Evolutionary conservation across 2,888 invertebrate species (phyloP), one percentile per base, ranked within the genome.

Genomic region (Macrophya annulata): DNA sequence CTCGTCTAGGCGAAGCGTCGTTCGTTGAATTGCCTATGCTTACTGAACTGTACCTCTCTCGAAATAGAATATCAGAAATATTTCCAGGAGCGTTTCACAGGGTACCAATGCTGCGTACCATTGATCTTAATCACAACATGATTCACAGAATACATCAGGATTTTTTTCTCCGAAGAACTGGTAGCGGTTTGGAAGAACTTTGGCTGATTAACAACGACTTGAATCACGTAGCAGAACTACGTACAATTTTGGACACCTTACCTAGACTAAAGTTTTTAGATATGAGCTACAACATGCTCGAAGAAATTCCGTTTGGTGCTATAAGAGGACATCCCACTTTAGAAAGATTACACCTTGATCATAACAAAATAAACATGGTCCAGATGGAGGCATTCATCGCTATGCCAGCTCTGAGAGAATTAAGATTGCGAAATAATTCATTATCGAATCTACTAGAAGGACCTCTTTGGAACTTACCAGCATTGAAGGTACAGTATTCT

Each of bases 381-480:
- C 97, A 97, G 89, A 94, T 96, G 62, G 97, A 98, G 91, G 97
- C 98, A 0, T 96, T 98, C 91, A 95, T 96, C 91, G 97, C 97
- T 21, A 97, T 98, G 96, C 97, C 97, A 0, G 97, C 97, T 0
- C 93, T 98, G 59, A 94, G 98, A 88, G 98, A 98, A 91, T 94
- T 98, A 55, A 95, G 97, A 89, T 94, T 98, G 86, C 95, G 96
- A 88, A 98, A 98, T 90, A 98, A 98, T 92, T 97, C 97, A 2
- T 93, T 98, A 45, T 95, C 96, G 0, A 96, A 97, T 91, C 94
- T 96, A 82, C 94, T 96, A 74, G 96, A 96, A 87, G 95, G 96
- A 79, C 97, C 98, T 0, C 96, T 97, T 90, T 98, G 98, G 97
- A 97, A 98, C 94, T 94, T 98, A 72, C 98, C 98, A 0, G 96